phyloP scores from a whole-genome alignment of 2,113 vertebrate species.

The Anhinga rufa region DNA sequence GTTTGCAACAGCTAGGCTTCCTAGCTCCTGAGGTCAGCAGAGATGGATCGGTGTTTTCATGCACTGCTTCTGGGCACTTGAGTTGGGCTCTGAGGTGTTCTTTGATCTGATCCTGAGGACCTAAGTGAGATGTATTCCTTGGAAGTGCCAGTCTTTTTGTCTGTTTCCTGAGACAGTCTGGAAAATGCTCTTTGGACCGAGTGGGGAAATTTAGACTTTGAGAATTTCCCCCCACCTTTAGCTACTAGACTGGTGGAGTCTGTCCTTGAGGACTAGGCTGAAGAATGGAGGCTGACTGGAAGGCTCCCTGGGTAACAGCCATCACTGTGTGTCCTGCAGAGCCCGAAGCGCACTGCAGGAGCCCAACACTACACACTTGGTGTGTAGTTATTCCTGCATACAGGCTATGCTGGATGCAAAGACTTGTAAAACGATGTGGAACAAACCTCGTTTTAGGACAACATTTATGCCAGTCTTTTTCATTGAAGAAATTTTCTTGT shows the following conservation, averaged over 20 bases:
- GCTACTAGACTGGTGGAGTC: background rate
- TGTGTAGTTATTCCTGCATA: background rate
- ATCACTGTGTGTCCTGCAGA: background rate
- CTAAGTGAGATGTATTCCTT: background rate
- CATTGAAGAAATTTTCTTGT: background rate
- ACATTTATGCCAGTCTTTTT: background rate
- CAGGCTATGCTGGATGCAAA: background rate
- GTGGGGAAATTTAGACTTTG: background rate
- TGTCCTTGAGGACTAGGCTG: background rate
- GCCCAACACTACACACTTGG: background rate
- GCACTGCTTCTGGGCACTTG: background rate
- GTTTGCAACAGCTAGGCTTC: background rate
- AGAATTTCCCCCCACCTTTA: background rate
- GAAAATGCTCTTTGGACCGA: background rate
- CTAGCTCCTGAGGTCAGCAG: background rate
- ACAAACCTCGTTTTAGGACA: background rate
- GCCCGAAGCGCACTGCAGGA: background rate
- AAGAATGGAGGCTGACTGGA: background rate
- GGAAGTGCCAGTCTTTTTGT: background rate
- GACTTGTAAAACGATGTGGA: background rate
- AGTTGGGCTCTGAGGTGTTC: background rate
- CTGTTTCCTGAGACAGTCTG: background rate
- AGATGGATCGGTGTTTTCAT: background rate
- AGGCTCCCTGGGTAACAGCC: background rate
- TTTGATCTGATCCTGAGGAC: background rate